Percentiles rank a stretch among this genome's conserved stretches.
These are phyloP conservation scores for Atta texana DNA, from an alignment of 1,140 invertebrate genomes.

Conservation along the genomic window DNA sequence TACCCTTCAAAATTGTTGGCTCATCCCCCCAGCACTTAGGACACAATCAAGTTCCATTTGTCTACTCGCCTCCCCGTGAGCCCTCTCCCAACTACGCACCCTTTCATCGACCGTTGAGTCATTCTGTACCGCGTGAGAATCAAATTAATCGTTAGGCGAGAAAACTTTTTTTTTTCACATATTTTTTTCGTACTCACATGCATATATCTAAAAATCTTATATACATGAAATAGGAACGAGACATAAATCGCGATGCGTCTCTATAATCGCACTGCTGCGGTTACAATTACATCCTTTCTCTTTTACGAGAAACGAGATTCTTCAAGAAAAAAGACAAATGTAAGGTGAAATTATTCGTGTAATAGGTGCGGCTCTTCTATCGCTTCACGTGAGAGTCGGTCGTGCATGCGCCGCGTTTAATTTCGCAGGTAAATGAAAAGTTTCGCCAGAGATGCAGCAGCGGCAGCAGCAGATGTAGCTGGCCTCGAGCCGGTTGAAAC, in stretches of 20 bases:
- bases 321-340: background rate
- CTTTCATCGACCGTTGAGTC: constrained; percentile 51
- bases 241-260: background rate
- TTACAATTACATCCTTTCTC: constrained; percentile 9
- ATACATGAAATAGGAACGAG: background rate
- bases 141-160: constrained; percentile 65
- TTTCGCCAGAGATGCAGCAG: constrained; percentile 50
- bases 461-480: constrained; percentile 46
- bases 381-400: constrained; percentile 39
- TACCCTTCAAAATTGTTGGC: constrained; percentile 76
- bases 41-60: constrained; percentile 75
- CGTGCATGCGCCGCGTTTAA: constrained; percentile 65
- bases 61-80: constrained; percentile 58
- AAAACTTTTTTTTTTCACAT: background rate
- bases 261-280: background rate
- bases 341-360: constrained; percentile 34
- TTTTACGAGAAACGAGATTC: background rate
- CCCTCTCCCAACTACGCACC: background rate
- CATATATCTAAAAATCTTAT: background rate
- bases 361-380: constrained; percentile 23
- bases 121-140: constrained; percentile 60
- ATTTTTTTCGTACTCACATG: background rate
- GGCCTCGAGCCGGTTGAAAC: constrained; percentile 5
- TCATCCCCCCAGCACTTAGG: constrained; percentile 73
- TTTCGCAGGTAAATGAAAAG: constrained; percentile 73